Evolutionary conservation across 1,140 invertebrate species (phyloP), one percentile per base, ranked within the genome.

Genomic region (Diabrotica virgifera): DNA sequence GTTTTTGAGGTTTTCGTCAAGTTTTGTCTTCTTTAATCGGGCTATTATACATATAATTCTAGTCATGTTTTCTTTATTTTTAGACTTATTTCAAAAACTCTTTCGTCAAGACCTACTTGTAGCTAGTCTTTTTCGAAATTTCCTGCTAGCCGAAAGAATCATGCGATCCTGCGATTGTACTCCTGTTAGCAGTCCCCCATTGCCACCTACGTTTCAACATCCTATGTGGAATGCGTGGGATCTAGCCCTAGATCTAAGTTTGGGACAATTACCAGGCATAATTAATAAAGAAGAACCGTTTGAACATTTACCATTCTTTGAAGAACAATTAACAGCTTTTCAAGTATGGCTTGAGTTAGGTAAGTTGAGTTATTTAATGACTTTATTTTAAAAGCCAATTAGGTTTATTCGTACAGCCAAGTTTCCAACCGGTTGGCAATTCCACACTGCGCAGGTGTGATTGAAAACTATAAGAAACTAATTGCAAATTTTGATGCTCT

Each of bases 261-360:
- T 99, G 55, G 87, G 90, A 62, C 96, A 99, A 79, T 82, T 99
- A 66, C 92, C 92, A 9, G 83, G 82, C 36, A 88, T 96, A 70
- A 75, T 91, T 53, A 84, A 88, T 59, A 82, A 83, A 3, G 85
- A 86, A 53, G 83, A 86, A 12, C 79, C 81, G 51, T 93, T 91
- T 79, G 77, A 82, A 11, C 92, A 95, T 78, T 89, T 94, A 68
- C 89, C 92, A 38, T 99, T 99, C 82, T 99, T 99, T 79, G 92
- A 98, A 78, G 95, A 99, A 76, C 97, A 99, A 82, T 83, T 99
- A 52, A 98, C 96, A 24, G 97, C 97, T n/a, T 99, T 99, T 80
- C 91, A 98, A 84, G 90, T 93, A 12, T 99, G 97, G 97, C 83
- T 99, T 3, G 88, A 90, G 36, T 86, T 94, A 59, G 93, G 85